phyloP scores from a whole-genome alignment of 2,797 vertebrate genomes.

The Triplophysa yarkandensis region DNA sequence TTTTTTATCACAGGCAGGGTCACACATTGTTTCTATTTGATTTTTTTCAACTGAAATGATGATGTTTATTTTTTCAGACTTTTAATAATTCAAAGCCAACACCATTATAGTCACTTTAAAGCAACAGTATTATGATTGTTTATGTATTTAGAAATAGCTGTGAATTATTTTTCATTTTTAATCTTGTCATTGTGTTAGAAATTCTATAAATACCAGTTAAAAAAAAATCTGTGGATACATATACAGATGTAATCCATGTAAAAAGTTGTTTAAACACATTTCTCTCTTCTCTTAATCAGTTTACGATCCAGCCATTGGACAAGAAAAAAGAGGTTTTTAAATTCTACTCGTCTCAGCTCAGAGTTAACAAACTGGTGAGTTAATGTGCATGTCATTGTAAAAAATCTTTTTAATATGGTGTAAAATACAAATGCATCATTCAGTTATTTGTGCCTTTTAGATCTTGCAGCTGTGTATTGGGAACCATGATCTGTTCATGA shows the following conservation, averaged over 20 bases:
- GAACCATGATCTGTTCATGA: constrained; percentile 92
- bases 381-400: neutral
- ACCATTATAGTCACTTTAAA: too few species aligned
- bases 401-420: neutral
- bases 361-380: constrained; percentile 90
- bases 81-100: too few species aligned
- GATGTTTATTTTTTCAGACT: too few species aligned
- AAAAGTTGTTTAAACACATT: neutral
- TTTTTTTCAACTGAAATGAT: too few species aligned
- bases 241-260: neutral
- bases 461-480: constrained; percentile 90
- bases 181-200: too few species aligned
- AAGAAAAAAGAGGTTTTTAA: constrained; percentile 94
- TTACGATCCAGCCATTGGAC: constrained; percentile 91
- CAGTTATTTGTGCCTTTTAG: constrained; percentile 52
- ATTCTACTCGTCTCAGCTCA: constrained; percentile 90
- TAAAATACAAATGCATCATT: neutral
- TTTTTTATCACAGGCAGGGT: too few species aligned
- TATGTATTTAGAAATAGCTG: too few species aligned
- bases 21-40: too few species aligned
- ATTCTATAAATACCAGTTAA: too few species aligned
- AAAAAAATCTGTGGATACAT: too few species aligned
- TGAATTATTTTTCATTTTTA: too few species aligned
- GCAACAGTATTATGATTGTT: too few species aligned
- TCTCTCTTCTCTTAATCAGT: constrained; percentile 65